These are phyloP conservation scores for Acleris sparsana DNA, from an alignment of 2,888 invertebrate genomes.

Conservation along the genomic window DNA sequence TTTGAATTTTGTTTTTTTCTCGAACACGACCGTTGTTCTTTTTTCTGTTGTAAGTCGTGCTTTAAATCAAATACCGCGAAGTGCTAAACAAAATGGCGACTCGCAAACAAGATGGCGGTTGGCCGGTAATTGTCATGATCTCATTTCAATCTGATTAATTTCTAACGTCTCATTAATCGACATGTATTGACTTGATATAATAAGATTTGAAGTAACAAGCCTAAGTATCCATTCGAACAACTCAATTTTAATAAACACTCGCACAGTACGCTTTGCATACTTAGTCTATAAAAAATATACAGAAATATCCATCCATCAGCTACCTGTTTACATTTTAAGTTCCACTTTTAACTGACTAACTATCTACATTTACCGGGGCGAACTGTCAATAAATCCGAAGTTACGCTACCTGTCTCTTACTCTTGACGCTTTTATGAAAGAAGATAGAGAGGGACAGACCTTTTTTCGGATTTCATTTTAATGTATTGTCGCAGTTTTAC, in stretches of 20 bases:
- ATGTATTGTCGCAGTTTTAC: no score
- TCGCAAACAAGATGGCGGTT: no score
- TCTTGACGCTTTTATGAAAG: no score
- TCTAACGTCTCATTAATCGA: background rate
- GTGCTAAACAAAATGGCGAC: background rate
- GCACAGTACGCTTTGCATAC: slow-evolving; percentile 46
- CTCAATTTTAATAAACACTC: slow-evolving; percentile 29
- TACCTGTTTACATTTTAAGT: slow-evolving; percentile 25
- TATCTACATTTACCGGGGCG: slow-evolving; percentile 42
- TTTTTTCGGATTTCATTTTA: no score
- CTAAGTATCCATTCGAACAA: slow-evolving; percentile 30
- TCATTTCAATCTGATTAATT: background rate
- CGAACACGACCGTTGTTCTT: background rate
- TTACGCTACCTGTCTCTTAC: no score
- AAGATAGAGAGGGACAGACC: no score
- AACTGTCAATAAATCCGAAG: background rate
- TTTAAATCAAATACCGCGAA: background rate
- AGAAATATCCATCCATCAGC: slow-evolving; percentile 42
- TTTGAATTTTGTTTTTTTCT: no score
- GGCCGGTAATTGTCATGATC: no score
- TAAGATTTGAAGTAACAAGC: slow-evolving; percentile 34
- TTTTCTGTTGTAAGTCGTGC: background rate
- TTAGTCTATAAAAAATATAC: slow-evolving; percentile 45
- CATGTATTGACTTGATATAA: background rate
- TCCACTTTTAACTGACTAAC: slow-evolving; percentile 44